These are phyloP conservation scores for Xiphophorus couchianus DNA, from an alignment of 2,113 vertebrate genomes.

Conservation along the genomic window DNA sequence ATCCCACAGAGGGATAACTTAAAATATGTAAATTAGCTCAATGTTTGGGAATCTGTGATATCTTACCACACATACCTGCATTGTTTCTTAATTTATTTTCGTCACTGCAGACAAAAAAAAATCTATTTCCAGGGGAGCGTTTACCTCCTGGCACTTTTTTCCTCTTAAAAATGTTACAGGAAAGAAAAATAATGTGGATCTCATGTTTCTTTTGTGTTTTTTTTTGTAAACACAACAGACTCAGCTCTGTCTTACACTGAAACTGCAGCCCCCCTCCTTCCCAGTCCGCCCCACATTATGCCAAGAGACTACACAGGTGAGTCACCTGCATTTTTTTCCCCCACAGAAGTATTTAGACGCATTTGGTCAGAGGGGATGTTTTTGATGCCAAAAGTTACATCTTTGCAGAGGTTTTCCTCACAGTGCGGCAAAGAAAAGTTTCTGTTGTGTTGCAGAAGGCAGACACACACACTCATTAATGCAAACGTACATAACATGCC, in stretches of 20 bases:
- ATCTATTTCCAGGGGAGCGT: not conserved
- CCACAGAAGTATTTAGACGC: not conserved
- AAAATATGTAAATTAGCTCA: not conserved
- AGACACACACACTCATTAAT: not conserved
- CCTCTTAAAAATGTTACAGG: not conserved
- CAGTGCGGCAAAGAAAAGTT: not conserved
- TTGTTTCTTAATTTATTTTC: not conserved
- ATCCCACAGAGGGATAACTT: not conserved
- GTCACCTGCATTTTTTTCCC: conserved; percentile 30
- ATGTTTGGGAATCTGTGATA: not conserved
- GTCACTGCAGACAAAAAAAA: not conserved
- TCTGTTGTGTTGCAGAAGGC: not conserved
- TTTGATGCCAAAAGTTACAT: not conserved
- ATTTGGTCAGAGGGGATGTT: not conserved
- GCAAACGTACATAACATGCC: conserved; percentile 1
- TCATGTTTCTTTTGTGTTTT: not conserved
- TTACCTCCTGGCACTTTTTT: not conserved
- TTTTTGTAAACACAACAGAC: conserved; percentile 73
- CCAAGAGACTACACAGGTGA: conserved; percentile 92
- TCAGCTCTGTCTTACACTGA: conserved; percentile 96
- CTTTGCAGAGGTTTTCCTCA: not conserved
- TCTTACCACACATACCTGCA: not conserved
- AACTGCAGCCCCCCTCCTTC: conserved; percentile 86
- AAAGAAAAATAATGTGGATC: not conserved
- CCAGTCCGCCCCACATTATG: conserved; percentile 82